Evolutionary conservation across 2,797 vertebrate species (phyloP).

Genomic region (Chrysocyon brachyurus): DNA sequence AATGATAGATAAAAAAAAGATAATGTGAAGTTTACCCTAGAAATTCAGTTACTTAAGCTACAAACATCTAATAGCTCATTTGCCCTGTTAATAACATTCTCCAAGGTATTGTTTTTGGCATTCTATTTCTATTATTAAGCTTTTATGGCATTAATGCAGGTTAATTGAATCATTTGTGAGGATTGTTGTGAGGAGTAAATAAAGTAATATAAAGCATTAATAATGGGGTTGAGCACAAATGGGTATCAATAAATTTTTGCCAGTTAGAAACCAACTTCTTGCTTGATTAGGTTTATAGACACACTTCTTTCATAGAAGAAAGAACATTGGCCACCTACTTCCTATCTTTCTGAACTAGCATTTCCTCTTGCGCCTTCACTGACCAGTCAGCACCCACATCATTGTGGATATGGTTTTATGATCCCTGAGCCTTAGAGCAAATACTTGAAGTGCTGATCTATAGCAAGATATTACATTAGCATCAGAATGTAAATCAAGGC

Average conservation of each 20-base stretch:
- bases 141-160: not conserved
- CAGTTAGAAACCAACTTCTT: conserved; percentile 18
- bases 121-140: conserved; percentile 14
- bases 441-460: not conserved
- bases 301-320: not conserved
- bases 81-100: not conserved
- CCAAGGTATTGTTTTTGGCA: not conserved
- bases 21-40: not conserved
- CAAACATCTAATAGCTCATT: not conserved
- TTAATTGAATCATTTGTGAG: not conserved
- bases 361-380: not conserved
- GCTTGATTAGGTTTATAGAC: not conserved
- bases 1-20: not conserved
- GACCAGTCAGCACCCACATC: not conserved
- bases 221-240: not conserved
- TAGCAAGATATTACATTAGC: not conserved
- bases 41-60: not conserved
- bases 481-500: not conserved
- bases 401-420: not conserved
- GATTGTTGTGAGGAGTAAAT: conserved; percentile 15
- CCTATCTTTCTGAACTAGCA: not conserved
- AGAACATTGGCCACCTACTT: not conserved
- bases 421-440: not conserved
- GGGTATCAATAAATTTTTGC: not conserved
- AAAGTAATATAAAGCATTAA: not conserved